Conservation (phyloP, 2,888 invertebrate species). For the Brachyopa scutellaris region DNA sequence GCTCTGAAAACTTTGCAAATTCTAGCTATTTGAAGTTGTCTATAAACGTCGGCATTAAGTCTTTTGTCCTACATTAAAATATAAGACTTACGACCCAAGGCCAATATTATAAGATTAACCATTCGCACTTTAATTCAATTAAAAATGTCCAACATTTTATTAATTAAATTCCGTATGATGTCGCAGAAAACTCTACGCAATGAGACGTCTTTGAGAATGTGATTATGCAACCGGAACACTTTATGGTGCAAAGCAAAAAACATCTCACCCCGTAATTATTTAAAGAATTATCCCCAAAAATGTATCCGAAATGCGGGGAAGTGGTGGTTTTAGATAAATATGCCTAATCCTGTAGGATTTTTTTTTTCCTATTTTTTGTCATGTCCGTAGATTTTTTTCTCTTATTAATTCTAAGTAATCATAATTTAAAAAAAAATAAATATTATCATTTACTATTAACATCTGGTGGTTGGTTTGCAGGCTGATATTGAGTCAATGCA, state of each 20-base stretch:
- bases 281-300: constrained; percentile 10
- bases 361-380: constrained; percentile 8
- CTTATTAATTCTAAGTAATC: constrained; percentile 19
- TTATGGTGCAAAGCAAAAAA: constrained; percentile 55
- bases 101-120: background rate
- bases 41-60: too few species aligned
- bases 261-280: constrained; percentile 36
- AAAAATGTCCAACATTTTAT: constrained; percentile 36
- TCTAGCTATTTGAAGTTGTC: too few species aligned
- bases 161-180: constrained; percentile 48
- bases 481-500: constrained; percentile 43
- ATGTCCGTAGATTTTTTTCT: background rate
- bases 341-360: constrained; percentile 36
- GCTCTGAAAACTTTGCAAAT: too few species aligned
- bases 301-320: background rate
- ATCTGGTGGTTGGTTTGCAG: constrained; percentile 50
- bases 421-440: constrained; percentile 23
- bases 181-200: constrained; percentile 11
- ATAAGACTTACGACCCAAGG: constrained; percentile 1
- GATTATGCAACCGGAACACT: constrained; percentile 56
- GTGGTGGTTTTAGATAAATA: background rate
- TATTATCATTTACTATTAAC: constrained; percentile 19
- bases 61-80: too few species aligned
- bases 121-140: constrained; percentile 42
- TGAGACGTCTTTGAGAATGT: background rate